These are phyloP conservation scores for Patagioenas fasciata DNA, from an alignment of 2,113 vertebrate genomes.

Conservation along the genomic window DNA sequence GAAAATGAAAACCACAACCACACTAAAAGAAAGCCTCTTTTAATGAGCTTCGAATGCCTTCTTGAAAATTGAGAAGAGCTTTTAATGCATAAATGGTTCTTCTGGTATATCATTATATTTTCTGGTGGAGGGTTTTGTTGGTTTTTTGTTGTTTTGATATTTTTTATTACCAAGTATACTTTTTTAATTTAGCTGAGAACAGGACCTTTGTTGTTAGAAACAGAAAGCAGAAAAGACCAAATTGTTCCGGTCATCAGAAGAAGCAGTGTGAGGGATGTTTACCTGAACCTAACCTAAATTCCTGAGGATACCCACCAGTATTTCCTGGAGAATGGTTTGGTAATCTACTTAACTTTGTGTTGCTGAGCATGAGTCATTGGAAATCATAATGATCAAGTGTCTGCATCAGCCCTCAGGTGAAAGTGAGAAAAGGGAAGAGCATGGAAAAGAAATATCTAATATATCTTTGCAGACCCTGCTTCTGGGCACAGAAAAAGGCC, in stretches of 20 bases:
- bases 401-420: not conserved
- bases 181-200: conserved; percentile 16
- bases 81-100: conserved; percentile 29
- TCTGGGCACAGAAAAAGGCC: not conserved
- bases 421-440: not conserved
- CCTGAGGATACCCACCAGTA: conserved; percentile 65
- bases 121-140: conserved; percentile 13
- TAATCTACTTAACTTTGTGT: conserved; percentile 47
- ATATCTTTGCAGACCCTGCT: not conserved
- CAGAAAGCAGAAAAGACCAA: conserved; percentile 47
- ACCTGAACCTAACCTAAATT: conserved; percentile 63
- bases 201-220: conserved; percentile 57
- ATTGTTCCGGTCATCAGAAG: conserved; percentile 38
- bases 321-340: conserved; percentile 43
- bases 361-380: conserved; percentile 25
- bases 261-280: conserved; percentile 52
- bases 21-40: conserved; percentile 56
- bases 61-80: conserved; percentile 36
- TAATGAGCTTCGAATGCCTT: conserved; percentile 58
- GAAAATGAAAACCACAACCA: conserved; percentile 62
- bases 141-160: not conserved
- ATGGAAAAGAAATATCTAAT: not conserved
- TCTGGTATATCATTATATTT: conserved; percentile 47
- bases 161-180: not conserved
- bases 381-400: conserved; percentile 13